These are phyloP conservation scores for Xiphophorus hellerii DNA, from an alignment of 2,113 vertebrate species.

Conservation along the genomic window DNA sequence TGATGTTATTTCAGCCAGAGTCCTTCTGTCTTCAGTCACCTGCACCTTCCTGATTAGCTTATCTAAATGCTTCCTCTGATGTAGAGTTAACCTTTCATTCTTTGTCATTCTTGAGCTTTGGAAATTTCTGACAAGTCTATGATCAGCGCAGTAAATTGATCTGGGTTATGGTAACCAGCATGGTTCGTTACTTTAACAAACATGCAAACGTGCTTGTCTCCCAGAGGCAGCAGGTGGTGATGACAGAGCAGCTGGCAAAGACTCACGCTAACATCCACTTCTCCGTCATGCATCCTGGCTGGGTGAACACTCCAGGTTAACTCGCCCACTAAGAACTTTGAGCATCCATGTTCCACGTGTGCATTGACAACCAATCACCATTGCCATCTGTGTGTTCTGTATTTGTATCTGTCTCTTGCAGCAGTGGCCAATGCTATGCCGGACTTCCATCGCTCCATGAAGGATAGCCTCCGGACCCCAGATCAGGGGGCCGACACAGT, in stretches of 20 bases:
- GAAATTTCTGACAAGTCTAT: no score
- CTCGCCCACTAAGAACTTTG: no score
- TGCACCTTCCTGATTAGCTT: no score
- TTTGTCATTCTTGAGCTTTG: no score
- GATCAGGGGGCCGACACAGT: slow-evolving; percentile 83
- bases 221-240: slow-evolving; percentile 85
- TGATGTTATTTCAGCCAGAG: no score
- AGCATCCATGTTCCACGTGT: neutral
- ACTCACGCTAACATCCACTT: slow-evolving; percentile 79
- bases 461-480: slow-evolving; percentile 77
- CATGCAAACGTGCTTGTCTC: slow-evolving; percentile 32
- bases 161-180: no score
- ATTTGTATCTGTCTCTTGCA: slow-evolving; percentile 31
- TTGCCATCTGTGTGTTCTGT: neutral
- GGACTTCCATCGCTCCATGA: slow-evolving; percentile 83
- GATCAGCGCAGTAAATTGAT: no score
- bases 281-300: slow-evolving; percentile 84
- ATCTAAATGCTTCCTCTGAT: no score
- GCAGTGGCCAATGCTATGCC: slow-evolving; percentile 81
- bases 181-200: neutral
- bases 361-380: neutral
- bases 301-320: slow-evolving; percentile 83
- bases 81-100: no score
- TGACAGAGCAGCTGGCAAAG: slow-evolving; percentile 83
- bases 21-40: no score